Base-by-base conservation (phyloP, 2,797 vertebrate species). In the Catharus ustulatus region DNA sequence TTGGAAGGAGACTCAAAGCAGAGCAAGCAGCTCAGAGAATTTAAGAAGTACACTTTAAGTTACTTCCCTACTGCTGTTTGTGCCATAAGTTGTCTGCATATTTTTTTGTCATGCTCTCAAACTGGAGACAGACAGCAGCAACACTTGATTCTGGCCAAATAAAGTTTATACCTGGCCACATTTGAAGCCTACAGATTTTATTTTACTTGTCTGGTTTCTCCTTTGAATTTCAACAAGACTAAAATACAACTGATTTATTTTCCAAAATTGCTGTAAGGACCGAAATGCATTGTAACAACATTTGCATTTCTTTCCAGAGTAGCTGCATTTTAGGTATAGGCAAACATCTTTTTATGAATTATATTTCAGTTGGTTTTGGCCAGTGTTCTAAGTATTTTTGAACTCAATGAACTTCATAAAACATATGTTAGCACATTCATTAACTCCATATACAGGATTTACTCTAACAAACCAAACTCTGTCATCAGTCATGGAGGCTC, bases 401-500 rank as follows among this genome's bases (percentile, higher is more conserved):
- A 87, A 93, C 81, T 40, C 40, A 29, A 51, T 46, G 54, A 84
- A 68, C 36, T 75, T 80, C 62, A 79, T 68, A 79, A 91, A 93
- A 92, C 12, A 13, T 79, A 67, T 6, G n/a, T 76, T 69, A 80
- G n/a, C 51, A 64, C 30, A 38, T 77, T 78, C 76, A 76, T 84
- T 89, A 80, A 81, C 79, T 77, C 58, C n/a, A 80, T n/a, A 81
- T 43, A 82, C 13, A 89, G 51, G 40, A 57, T 48, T 71, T 91
- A 67, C 42, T 83, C 85, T 54, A 85, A 75, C 55, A 81, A 91
- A 72, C 23, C 58, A 59, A 86, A 91, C 62, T 64, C 46, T 88
- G 64, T 27, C 66, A 78, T n/a, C 78, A 62, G 58, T 74, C 64
- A 54, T 6, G 16, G 30, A 93, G 81, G 75, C 71, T 97, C 94